Evolutionary conservation across 2,888 invertebrate species (phyloP), one percentile per base, ranked within the genome.

Genomic region (Theretra japonica): DNA sequence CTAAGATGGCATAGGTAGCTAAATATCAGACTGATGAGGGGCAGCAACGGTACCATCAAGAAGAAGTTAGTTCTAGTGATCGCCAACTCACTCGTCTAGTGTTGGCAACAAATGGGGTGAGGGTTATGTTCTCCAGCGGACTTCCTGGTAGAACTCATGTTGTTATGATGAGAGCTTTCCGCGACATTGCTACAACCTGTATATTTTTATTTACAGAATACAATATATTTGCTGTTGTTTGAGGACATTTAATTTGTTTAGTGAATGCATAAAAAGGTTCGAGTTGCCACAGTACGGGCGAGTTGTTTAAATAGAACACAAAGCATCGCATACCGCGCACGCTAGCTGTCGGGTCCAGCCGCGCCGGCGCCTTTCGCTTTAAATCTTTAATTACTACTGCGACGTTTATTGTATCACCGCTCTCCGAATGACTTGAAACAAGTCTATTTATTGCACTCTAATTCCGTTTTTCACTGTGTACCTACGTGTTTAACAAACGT

Each of bases 331-430:
- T 75, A 77, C 75, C 69, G 75, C 69, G 75, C 65, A 70, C 23
- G 58, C 59, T 48, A 72, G 68, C 60, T 58, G 71, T 58, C 73
- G 71, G 70, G 65, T 71, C 70, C 77, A 79, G 81, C 53, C 81
- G 77, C 75, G 78, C 70, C 72, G 87, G 83, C 84, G 85, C 83
- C 84, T 74, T 69, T 69, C 71, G 74, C 75, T 76, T 65, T 87
- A 82, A 86, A 87, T 86, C 80, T 89, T 90, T 89, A 88, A 88
- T 90, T 88, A 86, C 82, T 78, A 75, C 77, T 72, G 69, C 77
- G 75, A 73, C 69, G 73, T 79, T 75, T 75, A 79, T 76, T 76
- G 73, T 78, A 74, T 74, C 68, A 75, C 75, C 75, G 73, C 74
- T 70, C 70, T 76, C 73, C 75, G 70, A 65, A 74, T 75, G 75